Evolutionary conservation across 2,113 vertebrate genomes (phyloP), one percentile per base, ranked within the genome.

Genomic region (Colius striatus): DNA sequence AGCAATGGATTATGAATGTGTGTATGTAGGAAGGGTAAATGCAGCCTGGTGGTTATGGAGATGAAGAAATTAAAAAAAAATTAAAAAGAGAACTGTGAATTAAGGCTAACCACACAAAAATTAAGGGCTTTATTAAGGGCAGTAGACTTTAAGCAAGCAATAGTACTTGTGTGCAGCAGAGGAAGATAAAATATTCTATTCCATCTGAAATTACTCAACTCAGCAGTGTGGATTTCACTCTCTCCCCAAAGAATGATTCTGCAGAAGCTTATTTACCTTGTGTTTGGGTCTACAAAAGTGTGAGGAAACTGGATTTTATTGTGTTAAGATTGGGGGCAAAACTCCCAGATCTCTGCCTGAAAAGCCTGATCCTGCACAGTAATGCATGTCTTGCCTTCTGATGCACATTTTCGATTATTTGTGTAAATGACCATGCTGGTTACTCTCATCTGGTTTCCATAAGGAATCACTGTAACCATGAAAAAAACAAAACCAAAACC

Each of bases 1-100:
- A 95, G 60, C 94, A 92, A 73, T 48, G 95, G 84, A 85, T 71
- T 85, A 96, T 75, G 30, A 43, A 92, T 77, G 54, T 84, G 43
- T 77, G 32, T 60, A 62, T 53, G 67, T 41, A 90, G 76, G 88
- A 95, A 60, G 77, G 79, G 93, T 90, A 87, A 74, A 86, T 10
- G 45, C 66, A 79, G 61, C 38, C 84, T 81, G 65, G 20, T 66
- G 36, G 68, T 87, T 89, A 91, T 34, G 63, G 62, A 90, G 53
- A 91, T 29, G 48, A 87, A 84, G 57, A 92, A 81, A 51, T 36
- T 18, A 41, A 16, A 66, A 50, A 27, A 23, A 48, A 60, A 25
- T 21, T 21, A 27, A 5, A 71, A 87, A 63, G 9, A 84, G 15
- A 88, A 85, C 65, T 43, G 18, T 45, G 53, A 89, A 70, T 92